Evolutionary conservation across 37 sponge, comb jelly and placozoan species (phyloP).

Genomic region (Spongilla lacustris): DNA sequence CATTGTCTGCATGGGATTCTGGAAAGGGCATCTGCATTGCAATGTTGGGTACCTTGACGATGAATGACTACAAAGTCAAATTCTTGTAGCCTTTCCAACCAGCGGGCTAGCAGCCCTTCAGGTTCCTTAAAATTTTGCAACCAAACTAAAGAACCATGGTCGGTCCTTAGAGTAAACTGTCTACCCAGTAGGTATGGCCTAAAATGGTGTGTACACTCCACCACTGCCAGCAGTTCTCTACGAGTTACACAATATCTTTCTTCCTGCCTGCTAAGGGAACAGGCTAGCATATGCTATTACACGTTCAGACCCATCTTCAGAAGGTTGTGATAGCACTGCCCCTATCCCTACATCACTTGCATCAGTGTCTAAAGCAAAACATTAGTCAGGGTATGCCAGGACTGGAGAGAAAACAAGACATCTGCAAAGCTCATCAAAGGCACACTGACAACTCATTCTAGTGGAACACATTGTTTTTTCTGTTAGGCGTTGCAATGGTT

Average conservation of each 20-base stretch:
- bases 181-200: conserved; percentile 38
- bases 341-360: no score
- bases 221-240: conserved; percentile 40
- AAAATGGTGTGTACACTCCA: conserved; percentile 26
- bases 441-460: no score
- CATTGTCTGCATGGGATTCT: conserved; percentile 18
- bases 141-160: conserved; percentile 38
- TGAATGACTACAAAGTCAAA: conserved; percentile 34
- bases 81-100: conserved; percentile 30
- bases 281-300: conserved; percentile 17
- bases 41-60: conserved; percentile 30
- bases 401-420: no score
- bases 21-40: conserved; percentile 37
- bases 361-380: no score
- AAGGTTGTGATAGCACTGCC: no score
- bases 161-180: conserved; percentile 19
- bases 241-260: conserved; percentile 25
- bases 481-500: no score
- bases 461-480: no score
- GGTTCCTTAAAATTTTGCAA: conserved; percentile 47
- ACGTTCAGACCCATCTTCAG: no score
- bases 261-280: conserved; percentile 23
- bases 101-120: conserved; percentile 32
- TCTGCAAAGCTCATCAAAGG: no score
- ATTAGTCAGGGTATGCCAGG: no score